phyloP scores from a whole-genome alignment of 2,888 invertebrate genomes.

The Metopia argyrocephala region DNA sequence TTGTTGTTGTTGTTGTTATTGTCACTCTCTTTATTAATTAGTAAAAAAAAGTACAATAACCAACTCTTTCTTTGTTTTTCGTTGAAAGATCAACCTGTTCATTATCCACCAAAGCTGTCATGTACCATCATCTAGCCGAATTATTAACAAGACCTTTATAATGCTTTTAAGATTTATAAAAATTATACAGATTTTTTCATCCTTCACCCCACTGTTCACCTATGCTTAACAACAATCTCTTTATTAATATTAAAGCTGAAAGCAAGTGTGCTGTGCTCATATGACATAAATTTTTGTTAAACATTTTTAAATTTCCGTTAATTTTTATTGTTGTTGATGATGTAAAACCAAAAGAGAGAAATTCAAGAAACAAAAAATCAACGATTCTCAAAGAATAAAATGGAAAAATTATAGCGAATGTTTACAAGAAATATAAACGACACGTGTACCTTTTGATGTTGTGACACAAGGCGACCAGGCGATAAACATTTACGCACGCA shows the following conservation, averaged over 20 bases:
- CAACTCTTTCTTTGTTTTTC: not conserved
- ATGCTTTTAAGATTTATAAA: no score
- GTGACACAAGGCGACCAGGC: slow-evolving; percentile 21
- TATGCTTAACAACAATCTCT: not conserved
- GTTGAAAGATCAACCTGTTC: no score
- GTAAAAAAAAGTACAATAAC: not conserved
- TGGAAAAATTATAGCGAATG: not conserved
- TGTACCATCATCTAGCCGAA: no score
- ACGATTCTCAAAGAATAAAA: not conserved
- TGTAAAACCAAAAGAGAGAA: not conserved
- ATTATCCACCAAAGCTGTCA: no score
- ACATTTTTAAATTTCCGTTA: slow-evolving; percentile 35
- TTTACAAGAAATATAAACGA: slow-evolving; percentile 40
- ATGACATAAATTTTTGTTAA: not conserved
- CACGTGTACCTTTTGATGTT: slow-evolving; percentile 49
- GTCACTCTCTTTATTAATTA: not conserved
- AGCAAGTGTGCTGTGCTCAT: slow-evolving; percentile 1
- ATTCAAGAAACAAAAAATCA: not conserved
- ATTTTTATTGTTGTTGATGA: slow-evolving; percentile 25
- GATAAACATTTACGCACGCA: not conserved
- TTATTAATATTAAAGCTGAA: slow-evolving; percentile 35
- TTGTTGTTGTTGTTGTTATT: not conserved
- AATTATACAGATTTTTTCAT: no score
- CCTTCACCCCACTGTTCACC: not conserved
- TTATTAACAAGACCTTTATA: no score